A percentile compares a stretch with the other conserved stretches of the same genome.
These are phyloP conservation scores for Smithornis capensis DNA, from an alignment of 2,113 vertebrate genomes.

Conservation along the genomic window DNA sequence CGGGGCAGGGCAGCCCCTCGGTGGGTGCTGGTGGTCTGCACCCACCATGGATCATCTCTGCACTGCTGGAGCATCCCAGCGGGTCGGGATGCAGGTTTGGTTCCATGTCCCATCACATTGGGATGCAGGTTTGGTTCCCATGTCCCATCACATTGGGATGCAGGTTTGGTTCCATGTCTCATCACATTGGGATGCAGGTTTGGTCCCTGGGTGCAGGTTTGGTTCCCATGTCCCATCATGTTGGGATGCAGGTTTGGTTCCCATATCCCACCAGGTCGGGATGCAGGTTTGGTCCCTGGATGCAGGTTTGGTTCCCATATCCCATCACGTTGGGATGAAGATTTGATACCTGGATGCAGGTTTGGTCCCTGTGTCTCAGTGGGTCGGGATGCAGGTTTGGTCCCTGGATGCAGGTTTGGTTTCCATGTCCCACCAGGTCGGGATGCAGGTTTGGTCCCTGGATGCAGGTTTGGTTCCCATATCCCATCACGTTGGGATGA, in stretches of 20 bases:
- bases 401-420: not conserved
- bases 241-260: accelerated
- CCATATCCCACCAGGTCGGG: not conserved
- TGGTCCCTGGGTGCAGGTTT: not conserved
- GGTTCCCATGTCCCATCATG: accelerated
- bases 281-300: not conserved
- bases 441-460: not conserved
- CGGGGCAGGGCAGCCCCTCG: not conserved
- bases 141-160: not conserved
- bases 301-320: too few relatives aligned
- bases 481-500: accelerated
- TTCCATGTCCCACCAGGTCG: accelerated
- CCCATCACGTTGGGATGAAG: accelerated
- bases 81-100: not conserved
- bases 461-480: accelerated
- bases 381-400: not conserved
- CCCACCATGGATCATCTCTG: accelerated
- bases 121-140: not conserved
- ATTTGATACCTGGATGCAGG: accelerated
- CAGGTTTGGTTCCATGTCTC: not conserved
- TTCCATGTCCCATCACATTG: too few relatives aligned
- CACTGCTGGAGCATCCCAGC: accelerated
- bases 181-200: accelerated
- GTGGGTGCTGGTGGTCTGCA: not conserved
- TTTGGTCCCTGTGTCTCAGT: too few relatives aligned